Evolutionary conservation across 2,113 vertebrate genomes (phyloP).

Genomic region (Brienomyrus longianalis): DNA sequence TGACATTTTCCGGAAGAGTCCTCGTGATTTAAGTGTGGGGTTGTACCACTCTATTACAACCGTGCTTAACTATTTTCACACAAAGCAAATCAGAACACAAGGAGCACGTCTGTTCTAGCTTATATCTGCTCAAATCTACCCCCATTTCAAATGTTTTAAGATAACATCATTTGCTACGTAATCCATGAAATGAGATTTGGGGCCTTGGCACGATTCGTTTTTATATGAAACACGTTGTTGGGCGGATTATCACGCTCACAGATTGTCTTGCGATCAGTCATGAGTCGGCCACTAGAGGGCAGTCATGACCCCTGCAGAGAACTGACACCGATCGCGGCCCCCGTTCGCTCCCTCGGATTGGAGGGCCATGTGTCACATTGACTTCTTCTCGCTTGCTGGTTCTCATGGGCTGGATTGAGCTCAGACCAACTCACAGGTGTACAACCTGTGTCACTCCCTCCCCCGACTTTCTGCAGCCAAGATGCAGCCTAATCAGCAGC

Average conservation of each 20-base stretch:
- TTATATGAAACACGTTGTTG: background rate
- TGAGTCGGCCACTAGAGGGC: conserved; percentile 27
- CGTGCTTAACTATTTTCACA: background rate
- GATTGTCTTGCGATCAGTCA: background rate
- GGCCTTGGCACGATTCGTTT: background rate
- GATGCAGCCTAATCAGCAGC: background rate
- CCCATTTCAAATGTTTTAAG: background rate
- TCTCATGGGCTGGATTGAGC: background rate
- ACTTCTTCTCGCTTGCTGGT: background rate
- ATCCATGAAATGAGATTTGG: conserved; percentile 2
- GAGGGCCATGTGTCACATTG: background rate
- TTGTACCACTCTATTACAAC: background rate
- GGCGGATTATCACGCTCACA: background rate
- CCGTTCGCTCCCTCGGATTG: background rate
- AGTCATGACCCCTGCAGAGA: background rate
- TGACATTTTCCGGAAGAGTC: conserved; percentile 4
- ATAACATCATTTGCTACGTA: background rate
- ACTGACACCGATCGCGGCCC: background rate
- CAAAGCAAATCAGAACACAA: background rate
- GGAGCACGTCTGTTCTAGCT: background rate
- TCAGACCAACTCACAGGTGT: conserved; percentile 17
- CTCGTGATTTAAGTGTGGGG: background rate
- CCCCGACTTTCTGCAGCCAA: background rate
- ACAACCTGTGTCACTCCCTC: conserved; percentile 23
- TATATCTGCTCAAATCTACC: background rate